Conservation (phyloP, 2,113 vertebrate genomes). For the Raphicerus campestris region DNA sequence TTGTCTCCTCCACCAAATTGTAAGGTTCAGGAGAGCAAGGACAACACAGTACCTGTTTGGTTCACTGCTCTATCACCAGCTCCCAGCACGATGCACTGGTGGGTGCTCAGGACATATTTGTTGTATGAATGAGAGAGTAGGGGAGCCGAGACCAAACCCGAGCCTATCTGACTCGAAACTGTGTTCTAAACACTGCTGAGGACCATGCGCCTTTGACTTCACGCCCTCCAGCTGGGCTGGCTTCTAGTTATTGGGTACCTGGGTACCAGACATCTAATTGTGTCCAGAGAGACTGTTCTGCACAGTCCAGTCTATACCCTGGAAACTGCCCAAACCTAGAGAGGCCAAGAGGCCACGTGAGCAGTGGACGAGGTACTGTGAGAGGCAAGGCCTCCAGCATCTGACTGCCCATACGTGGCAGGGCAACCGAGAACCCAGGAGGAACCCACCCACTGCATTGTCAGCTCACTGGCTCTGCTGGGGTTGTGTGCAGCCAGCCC, state of each 20-base stretch:
- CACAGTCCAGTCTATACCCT: not conserved
- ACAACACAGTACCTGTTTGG: not conserved
- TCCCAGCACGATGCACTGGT: not conserved
- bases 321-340: not conserved
- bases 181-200: not conserved
- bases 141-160: not conserved
- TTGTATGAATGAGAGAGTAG: not conserved
- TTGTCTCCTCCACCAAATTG: not conserved
- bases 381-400: not conserved
- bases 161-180: not conserved
- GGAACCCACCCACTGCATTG: not conserved
- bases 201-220: not conserved
- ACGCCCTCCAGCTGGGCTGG: not conserved
- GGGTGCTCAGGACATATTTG: not conserved
- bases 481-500: not conserved
- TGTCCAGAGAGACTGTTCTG: not conserved
- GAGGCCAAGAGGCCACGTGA: not conserved
- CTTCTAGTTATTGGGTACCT: not conserved
- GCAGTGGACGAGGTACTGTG: rapidly evolving
- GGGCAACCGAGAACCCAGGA: not conserved
- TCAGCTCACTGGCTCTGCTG: not conserved
- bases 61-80: not conserved
- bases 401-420: not conserved
- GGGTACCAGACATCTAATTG: not conserved
- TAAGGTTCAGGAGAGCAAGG: not conserved